A percentile compares a stretch with the other conserved stretches of the same genome.
Conservation (phyloP, 2,113 vertebrate genomes). For the Catharus minimus region DNA sequence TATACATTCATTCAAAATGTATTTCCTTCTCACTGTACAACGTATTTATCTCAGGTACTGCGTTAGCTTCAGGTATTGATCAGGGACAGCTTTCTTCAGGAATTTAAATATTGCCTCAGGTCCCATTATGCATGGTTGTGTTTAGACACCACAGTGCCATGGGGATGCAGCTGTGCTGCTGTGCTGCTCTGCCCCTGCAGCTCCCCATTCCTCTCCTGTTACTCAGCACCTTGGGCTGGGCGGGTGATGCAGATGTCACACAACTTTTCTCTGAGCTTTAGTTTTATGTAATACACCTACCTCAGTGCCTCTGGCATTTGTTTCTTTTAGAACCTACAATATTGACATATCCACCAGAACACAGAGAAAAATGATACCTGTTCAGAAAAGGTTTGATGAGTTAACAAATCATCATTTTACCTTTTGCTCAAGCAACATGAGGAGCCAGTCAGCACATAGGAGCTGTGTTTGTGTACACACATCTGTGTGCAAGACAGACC, state of each 20-base stretch:
- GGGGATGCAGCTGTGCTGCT: not conserved
- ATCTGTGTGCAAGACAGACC: not conserved
- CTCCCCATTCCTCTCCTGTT: not conserved
- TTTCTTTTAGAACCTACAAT: not conserved
- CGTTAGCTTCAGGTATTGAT: not conserved
- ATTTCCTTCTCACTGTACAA: not conserved
- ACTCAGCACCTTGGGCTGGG: not conserved
- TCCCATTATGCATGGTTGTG: not conserved
- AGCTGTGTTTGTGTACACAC: not conserved
- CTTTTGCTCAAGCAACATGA: not conserved
- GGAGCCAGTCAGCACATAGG: not conserved
- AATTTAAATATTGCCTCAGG: not conserved
- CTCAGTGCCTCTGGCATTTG: not conserved
- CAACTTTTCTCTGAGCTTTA: not conserved
- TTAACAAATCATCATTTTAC: not conserved
- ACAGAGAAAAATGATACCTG: not conserved
- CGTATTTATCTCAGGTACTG: not conserved
- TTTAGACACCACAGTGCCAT: not conserved
- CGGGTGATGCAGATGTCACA: not conserved
- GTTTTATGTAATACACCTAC: not conserved
- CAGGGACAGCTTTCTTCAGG: not conserved
- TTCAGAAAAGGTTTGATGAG: not conserved
- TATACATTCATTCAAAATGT: not conserved
- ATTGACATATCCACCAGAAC: not conserved
- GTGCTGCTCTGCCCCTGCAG: not conserved